Evolutionary conservation across 2,888 invertebrate genomes (phyloP), one percentile per base, ranked within the genome.

Genomic region (Magallana nippona): DNA sequence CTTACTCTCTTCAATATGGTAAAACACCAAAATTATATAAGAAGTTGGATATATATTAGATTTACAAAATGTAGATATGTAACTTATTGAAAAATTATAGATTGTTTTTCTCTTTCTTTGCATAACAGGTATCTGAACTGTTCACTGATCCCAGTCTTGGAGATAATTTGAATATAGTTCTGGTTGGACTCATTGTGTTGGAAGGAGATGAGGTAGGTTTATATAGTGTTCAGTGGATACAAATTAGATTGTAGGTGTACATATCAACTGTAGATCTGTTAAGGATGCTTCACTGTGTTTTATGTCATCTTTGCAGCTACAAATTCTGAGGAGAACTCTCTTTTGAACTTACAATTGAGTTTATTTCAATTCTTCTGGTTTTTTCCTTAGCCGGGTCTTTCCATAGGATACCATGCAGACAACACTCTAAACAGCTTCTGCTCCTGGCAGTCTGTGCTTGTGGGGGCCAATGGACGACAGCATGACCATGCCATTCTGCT

Each of bases 91-190:
- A 19, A 62, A n/a, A 62, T 8, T 62, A n/a, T 62, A n/a, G 5
- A 62, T 62, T 19, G 19, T n/a, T 5, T n/a, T 19, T 62, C 5
- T 62, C 0, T 62, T 5, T 27, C 78, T 58, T 17, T 60, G 84
- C 81, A 44, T 90, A 93, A 57, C 87, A 96, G 97, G 97, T 84
- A 96, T 97, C 80, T 96, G 97, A 92, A 87, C 82, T 93, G 82
- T 93, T 92, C 80, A 91, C 91, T 79, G 92, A 93, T 84, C 87
- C 89, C 10, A 92, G 91, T 78, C 89, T 93, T 10, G 92, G 92
- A 8, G 92, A 90, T 83, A 91, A 91, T 84, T 91, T 93, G 77
- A 91, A 91, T 63, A 91, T 93, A 1, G 91, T 92, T 15, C 86
- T 93, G 19, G 92, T 92, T 5, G 93, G 92, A 0, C 87, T 93